phyloP scores from a whole-genome alignment of 2,888 invertebrate species.

The Leptopterna dolabrata region DNA sequence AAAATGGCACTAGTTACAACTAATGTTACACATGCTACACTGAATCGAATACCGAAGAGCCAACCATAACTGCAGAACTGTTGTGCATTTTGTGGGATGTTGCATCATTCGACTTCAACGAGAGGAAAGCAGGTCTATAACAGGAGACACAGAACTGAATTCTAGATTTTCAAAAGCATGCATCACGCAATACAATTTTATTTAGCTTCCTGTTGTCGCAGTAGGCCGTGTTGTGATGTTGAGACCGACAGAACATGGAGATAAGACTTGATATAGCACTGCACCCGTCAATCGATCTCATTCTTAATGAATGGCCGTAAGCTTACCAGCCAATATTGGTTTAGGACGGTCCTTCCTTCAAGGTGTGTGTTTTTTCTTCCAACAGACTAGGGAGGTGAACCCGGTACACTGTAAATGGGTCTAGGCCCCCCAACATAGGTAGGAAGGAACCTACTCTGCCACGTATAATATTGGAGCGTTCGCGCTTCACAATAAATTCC shows the following conservation, averaged over 20 bases:
- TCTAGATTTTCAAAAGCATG: not conserved
- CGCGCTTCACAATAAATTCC: no score
- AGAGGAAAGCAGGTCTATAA: no score
- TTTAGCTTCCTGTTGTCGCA: not conserved
- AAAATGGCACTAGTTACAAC: not conserved
- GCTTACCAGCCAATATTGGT: constrained; percentile 34
- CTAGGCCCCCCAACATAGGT: no score
- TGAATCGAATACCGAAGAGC: not conserved
- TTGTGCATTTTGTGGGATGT: no score
- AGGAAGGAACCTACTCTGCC: not conserved
- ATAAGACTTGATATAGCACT: constrained; percentile 28
- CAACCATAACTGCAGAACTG: not conserved
- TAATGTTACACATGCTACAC: not conserved
- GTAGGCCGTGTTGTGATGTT: not conserved
- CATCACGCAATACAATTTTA: not conserved
- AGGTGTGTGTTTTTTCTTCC: constrained; percentile 11
- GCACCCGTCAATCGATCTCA: constrained; percentile 19
- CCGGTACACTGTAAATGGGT: not conserved
- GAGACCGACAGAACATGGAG: not conserved
- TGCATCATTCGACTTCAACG: no score
- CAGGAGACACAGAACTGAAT: no score
- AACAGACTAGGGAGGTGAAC: not conserved
- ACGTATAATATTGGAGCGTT: not conserved
- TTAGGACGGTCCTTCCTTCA: constrained; percentile 37
- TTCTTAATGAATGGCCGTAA: constrained; percentile 18